Evolutionary conservation across 2,888 invertebrate genomes (phyloP).

Genomic region (Timema cristinae): DNA sequence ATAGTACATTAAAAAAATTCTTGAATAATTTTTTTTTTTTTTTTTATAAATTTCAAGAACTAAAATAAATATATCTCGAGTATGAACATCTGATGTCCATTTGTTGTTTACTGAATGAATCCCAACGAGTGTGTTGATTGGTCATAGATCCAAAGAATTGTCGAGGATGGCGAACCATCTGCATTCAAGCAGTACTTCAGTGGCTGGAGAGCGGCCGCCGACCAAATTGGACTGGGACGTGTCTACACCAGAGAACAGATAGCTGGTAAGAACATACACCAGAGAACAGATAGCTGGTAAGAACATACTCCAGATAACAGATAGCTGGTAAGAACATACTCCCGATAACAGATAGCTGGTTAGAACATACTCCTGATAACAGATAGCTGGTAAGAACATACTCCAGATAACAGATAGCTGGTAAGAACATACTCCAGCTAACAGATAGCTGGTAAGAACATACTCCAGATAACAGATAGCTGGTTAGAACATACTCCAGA

Average conservation of each 20-base stretch:
- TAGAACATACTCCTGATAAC: no score
- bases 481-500: no score
- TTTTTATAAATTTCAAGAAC: background rate
- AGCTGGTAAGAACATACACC: constrained; percentile 34
- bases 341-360: no score
- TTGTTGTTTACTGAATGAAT: no score
- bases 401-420: no score
- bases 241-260: constrained; percentile 40
- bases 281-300: no score
- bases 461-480: no score
- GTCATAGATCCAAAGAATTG: constrained; percentile 61
- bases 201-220: constrained; percentile 68
- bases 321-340: no score
- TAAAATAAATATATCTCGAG: background rate
- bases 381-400: no score
- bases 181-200: constrained; percentile 86
- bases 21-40: background rate
- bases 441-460: no score
- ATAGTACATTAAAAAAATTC: background rate
- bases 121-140: background rate
- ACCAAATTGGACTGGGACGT: constrained; percentile 43
- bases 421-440: no score
- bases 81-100: background rate
- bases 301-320: no score
- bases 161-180: constrained; percentile 80